Percentiles rank a stretch among this genome's conserved stretches.
Evolutionary conservation across 1,140 invertebrate species (phyloP).

Genomic region (Ceratosolen fusciceps): DNA sequence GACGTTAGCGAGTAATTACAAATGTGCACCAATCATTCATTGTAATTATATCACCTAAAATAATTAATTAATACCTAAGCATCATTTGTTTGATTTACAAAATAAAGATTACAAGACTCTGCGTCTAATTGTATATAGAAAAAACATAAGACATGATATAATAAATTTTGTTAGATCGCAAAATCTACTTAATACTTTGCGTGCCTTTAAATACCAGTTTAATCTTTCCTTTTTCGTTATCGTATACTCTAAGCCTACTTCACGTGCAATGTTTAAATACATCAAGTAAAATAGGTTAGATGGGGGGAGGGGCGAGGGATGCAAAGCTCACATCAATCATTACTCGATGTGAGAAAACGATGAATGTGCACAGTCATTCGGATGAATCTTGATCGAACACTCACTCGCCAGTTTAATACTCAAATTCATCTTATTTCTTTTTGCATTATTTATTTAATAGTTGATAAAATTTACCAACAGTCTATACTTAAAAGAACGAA

Average conservation of each 20-base stretch:
- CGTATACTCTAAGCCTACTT: background rate
- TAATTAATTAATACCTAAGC: no score
- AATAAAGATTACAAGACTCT: no score
- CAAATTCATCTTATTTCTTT: background rate
- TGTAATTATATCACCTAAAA: no score
- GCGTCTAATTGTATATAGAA: no score
- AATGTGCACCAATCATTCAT: no score
- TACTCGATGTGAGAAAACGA: background rate
- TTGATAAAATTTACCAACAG: no score
- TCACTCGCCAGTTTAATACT: background rate
- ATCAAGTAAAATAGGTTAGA: background rate
- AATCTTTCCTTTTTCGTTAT: background rate
- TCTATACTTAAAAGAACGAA: no score
- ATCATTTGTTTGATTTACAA: no score
- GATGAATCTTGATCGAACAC: slow-evolving; percentile 5
- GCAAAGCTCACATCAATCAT: background rate
- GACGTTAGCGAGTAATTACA: no score
- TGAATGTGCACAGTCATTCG: background rate
- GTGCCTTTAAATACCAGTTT: slow-evolving; percentile 2
- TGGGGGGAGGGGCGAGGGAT: background rate
- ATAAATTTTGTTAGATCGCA: slow-evolving; percentile 1
- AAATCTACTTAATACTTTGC: background rate
- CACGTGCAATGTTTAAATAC: background rate
- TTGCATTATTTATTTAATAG: no score
- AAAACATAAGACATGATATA: no score